These are phyloP conservation scores for Synergus umbraculus DNA, from an alignment of 2,888 invertebrate genomes.

Conservation along the genomic window DNA sequence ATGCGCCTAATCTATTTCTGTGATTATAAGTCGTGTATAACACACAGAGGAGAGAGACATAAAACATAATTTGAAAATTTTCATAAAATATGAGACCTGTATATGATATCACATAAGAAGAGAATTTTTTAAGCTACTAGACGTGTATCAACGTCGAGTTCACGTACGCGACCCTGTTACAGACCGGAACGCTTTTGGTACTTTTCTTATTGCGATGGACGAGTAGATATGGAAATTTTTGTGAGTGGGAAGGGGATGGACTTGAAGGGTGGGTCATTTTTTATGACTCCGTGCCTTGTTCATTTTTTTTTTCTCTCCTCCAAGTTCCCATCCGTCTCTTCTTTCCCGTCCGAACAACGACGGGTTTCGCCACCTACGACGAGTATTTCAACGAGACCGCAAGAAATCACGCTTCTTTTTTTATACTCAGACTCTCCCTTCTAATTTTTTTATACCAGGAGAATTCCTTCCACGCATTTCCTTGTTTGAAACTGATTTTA, in stretches of 20 bases:
- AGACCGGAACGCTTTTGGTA: conserved; percentile 55
- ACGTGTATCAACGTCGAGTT: conserved; percentile 42
- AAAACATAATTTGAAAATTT: not conserved
- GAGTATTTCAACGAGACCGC: conserved; percentile 32
- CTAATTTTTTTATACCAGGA: conserved; percentile 12
- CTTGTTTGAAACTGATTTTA: conserved; percentile 16
- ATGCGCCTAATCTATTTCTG: too few species aligned
- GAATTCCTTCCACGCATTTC: conserved; percentile 17
- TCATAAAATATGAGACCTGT: not conserved
- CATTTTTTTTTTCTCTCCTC: conserved; percentile 41
- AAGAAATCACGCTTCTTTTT: conserved; percentile 24
- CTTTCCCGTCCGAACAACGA: conserved; percentile 25
- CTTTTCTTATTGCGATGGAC: conserved; percentile 54
- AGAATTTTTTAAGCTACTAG: not conserved
- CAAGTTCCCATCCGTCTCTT: conserved; percentile 41
- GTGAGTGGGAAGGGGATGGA: conserved; percentile 49
- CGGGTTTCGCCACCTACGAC: conserved; percentile 35
- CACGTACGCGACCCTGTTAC: conserved; percentile 55
- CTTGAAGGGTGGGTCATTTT: conserved; percentile 53
- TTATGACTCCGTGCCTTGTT: conserved; percentile 51
- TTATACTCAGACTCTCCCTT: not conserved
- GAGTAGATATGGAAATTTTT: conserved; percentile 57
- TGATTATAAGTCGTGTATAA: too few species aligned
- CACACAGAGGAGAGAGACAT: too few species aligned
- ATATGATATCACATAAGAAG: conserved; percentile 1